phyloP scores from a whole-genome alignment of 2,113 vertebrate species.

The Bucco capensis region DNA sequence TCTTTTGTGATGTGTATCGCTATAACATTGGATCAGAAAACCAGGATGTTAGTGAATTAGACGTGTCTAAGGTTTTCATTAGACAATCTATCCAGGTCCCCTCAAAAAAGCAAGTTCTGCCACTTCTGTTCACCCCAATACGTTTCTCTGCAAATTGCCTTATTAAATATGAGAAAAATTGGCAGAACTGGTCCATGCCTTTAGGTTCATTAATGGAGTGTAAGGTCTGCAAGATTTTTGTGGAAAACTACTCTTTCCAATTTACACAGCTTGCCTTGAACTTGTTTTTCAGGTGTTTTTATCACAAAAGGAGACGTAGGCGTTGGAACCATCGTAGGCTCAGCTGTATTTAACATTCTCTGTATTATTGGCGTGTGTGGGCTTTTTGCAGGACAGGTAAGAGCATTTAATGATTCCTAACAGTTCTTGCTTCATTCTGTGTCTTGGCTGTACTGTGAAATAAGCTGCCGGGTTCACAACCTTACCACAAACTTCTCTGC shows the following conservation, averaged over 20 bases:
- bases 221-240: background rate
- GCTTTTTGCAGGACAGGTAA: constrained; percentile 93
- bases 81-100: background rate
- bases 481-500: background rate
- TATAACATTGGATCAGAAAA: background rate
- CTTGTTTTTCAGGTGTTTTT: constrained; percentile 87
- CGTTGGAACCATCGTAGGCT: constrained; percentile 97
- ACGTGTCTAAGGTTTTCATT: background rate
- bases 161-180: background rate
- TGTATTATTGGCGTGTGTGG: constrained; percentile 97
- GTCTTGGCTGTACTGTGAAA: background rate
- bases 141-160: background rate
- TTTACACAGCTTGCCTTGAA: background rate
- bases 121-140: background rate
- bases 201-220: background rate
- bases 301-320: constrained; percentile 97
- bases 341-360: constrained; percentile 96
- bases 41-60: background rate
- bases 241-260: background rate
- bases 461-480: background rate
- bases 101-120: background rate
- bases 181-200: background rate
- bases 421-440: background rate
- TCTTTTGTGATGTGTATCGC: background rate
- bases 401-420: constrained; percentile 3